Percentiles rank a stretch among this genome's conserved stretches.
These are phyloP conservation scores for Tamias sibiricus DNA, from an alignment of 2,113 vertebrate genomes.

Conservation along the genomic window DNA sequence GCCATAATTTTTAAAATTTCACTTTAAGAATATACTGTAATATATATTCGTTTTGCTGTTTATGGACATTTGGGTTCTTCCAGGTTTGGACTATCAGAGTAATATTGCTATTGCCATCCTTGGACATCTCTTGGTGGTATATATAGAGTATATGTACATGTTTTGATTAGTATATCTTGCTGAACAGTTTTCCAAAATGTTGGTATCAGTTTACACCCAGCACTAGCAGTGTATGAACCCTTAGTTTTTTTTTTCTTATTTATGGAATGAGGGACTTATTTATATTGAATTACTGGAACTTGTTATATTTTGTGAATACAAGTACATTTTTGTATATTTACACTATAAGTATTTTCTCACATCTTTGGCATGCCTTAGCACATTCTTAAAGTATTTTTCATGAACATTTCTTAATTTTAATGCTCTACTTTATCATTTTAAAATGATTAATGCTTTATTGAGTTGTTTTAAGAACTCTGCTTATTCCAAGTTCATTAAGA, in stretches of 20 bases:
- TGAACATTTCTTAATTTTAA: slow-evolving; percentile 14
- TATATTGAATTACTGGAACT: not conserved
- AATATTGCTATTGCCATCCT: not conserved
- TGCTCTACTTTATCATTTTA: not conserved
- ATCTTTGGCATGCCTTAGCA: not conserved
- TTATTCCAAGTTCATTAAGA: not conserved
- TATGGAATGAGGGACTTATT: not conserved
- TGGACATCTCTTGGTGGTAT: not conserved
- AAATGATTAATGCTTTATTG: not conserved
- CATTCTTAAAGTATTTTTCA: not conserved
- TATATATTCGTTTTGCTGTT: not conserved
- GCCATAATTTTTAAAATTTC: not conserved
- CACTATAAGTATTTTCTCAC: not conserved
- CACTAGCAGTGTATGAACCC: not conserved
- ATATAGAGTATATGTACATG: not conserved
- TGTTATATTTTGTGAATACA: not conserved
- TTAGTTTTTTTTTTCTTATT: not conserved
- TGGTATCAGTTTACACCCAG: not conserved
- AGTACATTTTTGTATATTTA: not conserved
- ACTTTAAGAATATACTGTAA: not conserved
- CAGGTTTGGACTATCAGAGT: not conserved
- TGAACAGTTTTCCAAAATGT: not conserved
- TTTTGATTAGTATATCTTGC: not conserved
- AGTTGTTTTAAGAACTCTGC: not conserved
- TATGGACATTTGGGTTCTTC: not conserved